Evolutionary conservation across 2,113 vertebrate species (phyloP).

Genomic region (Vidua chalybeata): DNA sequence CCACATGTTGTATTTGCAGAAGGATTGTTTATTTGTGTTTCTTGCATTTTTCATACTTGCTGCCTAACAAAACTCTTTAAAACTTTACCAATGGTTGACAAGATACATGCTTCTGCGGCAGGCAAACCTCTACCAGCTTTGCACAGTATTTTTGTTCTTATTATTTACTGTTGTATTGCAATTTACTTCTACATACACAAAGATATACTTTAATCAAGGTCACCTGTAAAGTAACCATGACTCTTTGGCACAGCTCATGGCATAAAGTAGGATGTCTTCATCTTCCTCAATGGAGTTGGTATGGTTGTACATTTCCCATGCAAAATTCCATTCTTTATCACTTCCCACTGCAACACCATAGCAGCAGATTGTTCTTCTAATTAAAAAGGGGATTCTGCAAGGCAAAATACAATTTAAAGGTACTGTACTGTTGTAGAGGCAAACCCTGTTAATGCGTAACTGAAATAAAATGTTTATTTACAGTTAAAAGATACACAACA

Average conservation of each 20-base stretch:
- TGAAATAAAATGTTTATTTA: not conserved
- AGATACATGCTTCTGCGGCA: not conserved
- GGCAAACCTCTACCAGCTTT: not conserved
- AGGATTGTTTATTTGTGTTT: not conserved
- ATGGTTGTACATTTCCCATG: conserved; percentile 63
- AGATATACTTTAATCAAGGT: not conserved
- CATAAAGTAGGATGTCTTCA: conserved; percentile 10
- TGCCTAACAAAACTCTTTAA: not conserved
- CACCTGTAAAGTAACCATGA: conserved; percentile 80
- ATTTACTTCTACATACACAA: not conserved
- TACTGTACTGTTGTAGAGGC: not conserved
- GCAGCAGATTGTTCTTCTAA: conserved; percentile 70
- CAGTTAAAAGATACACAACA: not conserved
- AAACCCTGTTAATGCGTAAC: not conserved
- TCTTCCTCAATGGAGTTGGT: not conserved
- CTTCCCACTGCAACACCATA: conserved; percentile 74
- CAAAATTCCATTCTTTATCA: conserved; percentile 80
- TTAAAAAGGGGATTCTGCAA: conserved; percentile 73
- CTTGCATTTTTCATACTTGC: not conserved
- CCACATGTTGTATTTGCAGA: not conserved
- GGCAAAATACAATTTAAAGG: not conserved
- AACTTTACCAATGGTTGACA: not conserved
- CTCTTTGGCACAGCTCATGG: conserved; percentile 75
- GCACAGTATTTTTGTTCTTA: not conserved
- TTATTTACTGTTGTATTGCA: not conserved